A percentile compares a stretch with the other conserved stretches of the same genome.
Conservation (phyloP, 2,113 vertebrate genomes). For the Peromyscus polionotus region DNA sequence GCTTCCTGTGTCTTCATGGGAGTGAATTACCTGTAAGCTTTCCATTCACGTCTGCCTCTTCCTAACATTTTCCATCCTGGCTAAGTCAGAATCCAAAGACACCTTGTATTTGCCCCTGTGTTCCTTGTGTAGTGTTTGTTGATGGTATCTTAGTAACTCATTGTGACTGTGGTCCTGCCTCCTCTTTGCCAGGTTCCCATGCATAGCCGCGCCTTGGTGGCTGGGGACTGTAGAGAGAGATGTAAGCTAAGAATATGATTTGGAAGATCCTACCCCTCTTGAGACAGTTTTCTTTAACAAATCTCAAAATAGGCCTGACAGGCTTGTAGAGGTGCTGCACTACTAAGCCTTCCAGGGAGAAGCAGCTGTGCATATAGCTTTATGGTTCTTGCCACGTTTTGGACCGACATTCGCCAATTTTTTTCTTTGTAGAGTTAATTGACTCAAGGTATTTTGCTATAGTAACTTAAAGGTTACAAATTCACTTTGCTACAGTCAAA, state of each 20-base stretch:
- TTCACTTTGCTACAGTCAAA: neutral
- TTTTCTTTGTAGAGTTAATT: neutral
- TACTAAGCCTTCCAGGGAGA: neutral
- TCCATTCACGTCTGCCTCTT: neutral
- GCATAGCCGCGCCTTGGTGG: fast-evolving
- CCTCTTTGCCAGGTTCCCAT: neutral
- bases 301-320: neutral
- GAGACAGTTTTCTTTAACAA: neutral
- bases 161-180: no score
- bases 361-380: fast-evolving
- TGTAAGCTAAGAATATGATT: neutral
- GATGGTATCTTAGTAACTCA: neutral
- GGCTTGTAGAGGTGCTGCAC: neutral
- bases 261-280: neutral
- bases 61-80: neutral
- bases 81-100: neutral
- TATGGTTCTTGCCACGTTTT: neutral
- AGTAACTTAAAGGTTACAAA: neutral
- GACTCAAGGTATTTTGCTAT: neutral
- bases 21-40: neutral
- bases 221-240: neutral
- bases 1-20: neutral
- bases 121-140: neutral
- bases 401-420: neutral
- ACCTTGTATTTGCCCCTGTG: neutral